Evolutionary conservation across 2,888 invertebrate species (phyloP).

Genomic region (Epinotia brunnichana): DNA sequence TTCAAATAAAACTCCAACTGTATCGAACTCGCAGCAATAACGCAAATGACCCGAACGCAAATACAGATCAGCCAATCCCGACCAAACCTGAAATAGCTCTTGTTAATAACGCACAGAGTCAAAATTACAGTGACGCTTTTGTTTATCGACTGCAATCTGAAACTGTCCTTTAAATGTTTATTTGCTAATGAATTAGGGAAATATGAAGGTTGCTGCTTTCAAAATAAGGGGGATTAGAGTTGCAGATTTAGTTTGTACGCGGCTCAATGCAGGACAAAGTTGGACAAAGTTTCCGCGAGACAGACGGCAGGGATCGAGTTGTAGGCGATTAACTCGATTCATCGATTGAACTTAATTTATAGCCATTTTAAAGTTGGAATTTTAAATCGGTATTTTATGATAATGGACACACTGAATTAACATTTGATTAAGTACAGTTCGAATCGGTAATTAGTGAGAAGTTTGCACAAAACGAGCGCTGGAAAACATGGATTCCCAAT

Average conservation of each 20-base stretch:
- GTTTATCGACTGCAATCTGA: constrained; percentile 22
- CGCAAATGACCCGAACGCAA: constrained; percentile 10
- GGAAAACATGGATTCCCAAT: not conserved
- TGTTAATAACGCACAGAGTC: constrained; percentile 1
- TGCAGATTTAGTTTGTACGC: not conserved
- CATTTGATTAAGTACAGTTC: constrained; percentile 15
- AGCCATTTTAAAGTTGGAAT: constrained; percentile 29
- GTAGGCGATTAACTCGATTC: constrained; percentile 41
- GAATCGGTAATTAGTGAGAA: constrained; percentile 18
- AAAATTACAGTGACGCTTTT: constrained; percentile 8
- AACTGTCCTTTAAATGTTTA: constrained; percentile 8
- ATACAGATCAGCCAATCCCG: not conserved
- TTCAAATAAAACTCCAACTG: constrained; percentile 38
- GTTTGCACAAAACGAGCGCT: constrained; percentile 6
- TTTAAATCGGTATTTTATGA: constrained; percentile 32
- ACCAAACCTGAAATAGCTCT: constrained; percentile 4
- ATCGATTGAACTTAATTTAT: constrained; percentile 42
- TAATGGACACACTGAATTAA: constrained; percentile 15
- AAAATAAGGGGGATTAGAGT: constrained; percentile 7
- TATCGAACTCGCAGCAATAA: constrained; percentile 39
- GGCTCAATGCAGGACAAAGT: constrained; percentile 34
- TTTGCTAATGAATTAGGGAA: constrained; percentile 14
- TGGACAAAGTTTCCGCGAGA: constrained; percentile 36
- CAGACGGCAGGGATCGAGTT: constrained; percentile 32
- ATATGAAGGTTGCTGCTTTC: constrained; percentile 9